Evolutionary conservation across 2,888 invertebrate genomes (phyloP), one percentile per base, ranked within the genome.

Genomic region (Fragum fragum): DNA sequence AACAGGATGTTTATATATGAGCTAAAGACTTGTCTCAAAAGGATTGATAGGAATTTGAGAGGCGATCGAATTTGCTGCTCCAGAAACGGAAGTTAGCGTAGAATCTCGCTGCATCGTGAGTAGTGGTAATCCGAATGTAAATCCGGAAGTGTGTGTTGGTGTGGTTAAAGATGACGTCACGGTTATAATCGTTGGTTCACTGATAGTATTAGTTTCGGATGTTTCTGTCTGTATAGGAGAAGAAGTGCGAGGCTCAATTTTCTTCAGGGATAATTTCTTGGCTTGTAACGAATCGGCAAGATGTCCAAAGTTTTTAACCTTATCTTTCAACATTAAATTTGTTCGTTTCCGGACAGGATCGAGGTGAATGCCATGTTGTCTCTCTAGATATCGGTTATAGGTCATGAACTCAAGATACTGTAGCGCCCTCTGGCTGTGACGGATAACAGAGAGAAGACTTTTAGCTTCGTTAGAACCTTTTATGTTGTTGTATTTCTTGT

Each of bases 341-440:
- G 78, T 57, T 26, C 66, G 61, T 61, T 73, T 72, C 52, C 74
- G 75, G 0, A 86, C 61, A 0, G 59, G 32, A 26, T 57, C 73
- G 0, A 66, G 76, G 26, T 81, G 81, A 1, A 81, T 11, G 21
- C 69, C 53, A 32, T 83, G 76, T 42, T 80, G 76, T n/a, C 55
- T 52, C 26, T 86, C 83, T 1, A 86, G 32, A 32, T 79, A 81
- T 59, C 80, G 82, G 69, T 82, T 82, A 75, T 83, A 88, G 1
- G 87, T 86, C 47, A 90, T 61, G 6, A 89, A 76, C 61, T 90
- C 89, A n/a, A 90, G 76, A 63, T 81, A 76, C 11, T 88, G 82
- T 9, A 90, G 82, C 29, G 87, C 87, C 57, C 57, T 82, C 55
- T 87, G 83, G 55, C 81, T 83, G 32, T 85, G 77, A 11, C 82